phyloP scores from a whole-genome alignment of 2,113 vertebrate genomes.

The Nansenia antarctica region DNA sequence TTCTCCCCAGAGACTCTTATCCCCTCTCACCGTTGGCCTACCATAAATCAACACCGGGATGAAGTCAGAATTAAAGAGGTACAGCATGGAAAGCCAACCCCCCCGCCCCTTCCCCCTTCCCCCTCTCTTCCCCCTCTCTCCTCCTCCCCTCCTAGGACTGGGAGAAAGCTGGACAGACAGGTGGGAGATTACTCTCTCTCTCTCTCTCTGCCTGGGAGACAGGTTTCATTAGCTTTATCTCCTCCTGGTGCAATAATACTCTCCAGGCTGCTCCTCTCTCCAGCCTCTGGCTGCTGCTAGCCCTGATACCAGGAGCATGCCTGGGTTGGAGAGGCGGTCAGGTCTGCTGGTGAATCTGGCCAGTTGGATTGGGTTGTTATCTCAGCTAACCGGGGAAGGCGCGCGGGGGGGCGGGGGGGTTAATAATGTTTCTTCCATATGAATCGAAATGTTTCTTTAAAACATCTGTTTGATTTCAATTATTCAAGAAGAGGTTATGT shows the following conservation, averaged over 20 bases:
- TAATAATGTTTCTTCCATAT: no score
- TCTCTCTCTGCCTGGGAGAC: constrained; percentile 51
- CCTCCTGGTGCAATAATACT: constrained; percentile 51
- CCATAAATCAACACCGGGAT: constrained; percentile 42
- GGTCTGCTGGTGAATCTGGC: neutral
- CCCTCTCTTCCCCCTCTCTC: neutral
- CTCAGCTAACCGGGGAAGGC: no score
- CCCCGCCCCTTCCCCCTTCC: neutral
- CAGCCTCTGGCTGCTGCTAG: neutral
- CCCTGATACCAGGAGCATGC: constrained; percentile 20
- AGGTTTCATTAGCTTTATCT: constrained; percentile 65
- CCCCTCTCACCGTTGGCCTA: constrained; percentile 31
- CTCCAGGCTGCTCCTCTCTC: constrained; percentile 34
- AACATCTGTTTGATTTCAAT: no score
- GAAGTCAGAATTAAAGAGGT: constrained; percentile 21
- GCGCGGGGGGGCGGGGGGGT: no score
- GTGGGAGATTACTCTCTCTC: constrained; percentile 51
- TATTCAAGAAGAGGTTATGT: no score
- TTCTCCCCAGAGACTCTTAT: constrained; percentile 32
- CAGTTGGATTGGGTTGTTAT: constrained; percentile 14
- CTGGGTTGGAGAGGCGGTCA: neutral
- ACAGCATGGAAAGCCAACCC: neutral
- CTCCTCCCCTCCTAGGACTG: constrained; percentile 38
- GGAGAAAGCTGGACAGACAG: constrained; percentile 41
- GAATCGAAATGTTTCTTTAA: no score